These are phyloP conservation scores for Physella acuta DNA, from an alignment of 1,140 invertebrate species.

Conservation along the genomic window DNA sequence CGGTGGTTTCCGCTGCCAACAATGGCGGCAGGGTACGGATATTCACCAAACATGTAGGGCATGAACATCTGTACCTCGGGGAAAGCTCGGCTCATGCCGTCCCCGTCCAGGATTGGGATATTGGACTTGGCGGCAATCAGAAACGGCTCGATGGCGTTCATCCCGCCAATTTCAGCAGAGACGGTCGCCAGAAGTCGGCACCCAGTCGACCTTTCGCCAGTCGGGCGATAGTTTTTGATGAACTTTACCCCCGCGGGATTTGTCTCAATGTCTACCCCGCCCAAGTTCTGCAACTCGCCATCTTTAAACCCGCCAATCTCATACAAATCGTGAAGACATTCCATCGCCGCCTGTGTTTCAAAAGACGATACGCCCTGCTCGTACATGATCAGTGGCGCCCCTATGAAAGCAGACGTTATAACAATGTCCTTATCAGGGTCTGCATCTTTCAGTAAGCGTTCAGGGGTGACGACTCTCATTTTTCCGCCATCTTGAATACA, in stretches of 20 bases:
- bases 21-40: conserved; percentile 40
- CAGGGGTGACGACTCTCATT: conserved; percentile 41
- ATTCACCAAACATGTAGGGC: conserved; percentile 45
- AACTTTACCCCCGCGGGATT: conserved; percentile 35
- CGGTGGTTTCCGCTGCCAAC: conserved; percentile 14
- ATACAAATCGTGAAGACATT: conserved; percentile 42
- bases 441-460: conserved; percentile 31
- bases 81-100: conserved; percentile 57
- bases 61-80: conserved; percentile 48
- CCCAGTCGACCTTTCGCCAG: background rate
- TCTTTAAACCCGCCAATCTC: conserved; percentile 35
- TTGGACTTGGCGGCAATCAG: conserved; percentile 41
- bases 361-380: conserved; percentile 42
- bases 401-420: conserved; percentile 41
- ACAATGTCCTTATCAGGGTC: conserved; percentile 37
- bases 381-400: conserved; percentile 41
- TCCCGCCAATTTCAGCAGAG: conserved; percentile 51
- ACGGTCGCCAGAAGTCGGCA: conserved; percentile 41
- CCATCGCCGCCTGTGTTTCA: conserved; percentile 37
- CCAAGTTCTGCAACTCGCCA: conserved; percentile 27
- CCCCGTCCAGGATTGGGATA: conserved; percentile 49
- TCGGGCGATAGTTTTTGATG: conserved; percentile 41
- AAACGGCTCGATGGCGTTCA: conserved; percentile 52
- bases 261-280: conserved; percentile 32
- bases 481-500: conserved; percentile 40